Evolutionary conservation across 2,113 vertebrate genomes (phyloP), one percentile per base, ranked within the genome.

Genomic region (Galemys pyrenaicus): DNA sequence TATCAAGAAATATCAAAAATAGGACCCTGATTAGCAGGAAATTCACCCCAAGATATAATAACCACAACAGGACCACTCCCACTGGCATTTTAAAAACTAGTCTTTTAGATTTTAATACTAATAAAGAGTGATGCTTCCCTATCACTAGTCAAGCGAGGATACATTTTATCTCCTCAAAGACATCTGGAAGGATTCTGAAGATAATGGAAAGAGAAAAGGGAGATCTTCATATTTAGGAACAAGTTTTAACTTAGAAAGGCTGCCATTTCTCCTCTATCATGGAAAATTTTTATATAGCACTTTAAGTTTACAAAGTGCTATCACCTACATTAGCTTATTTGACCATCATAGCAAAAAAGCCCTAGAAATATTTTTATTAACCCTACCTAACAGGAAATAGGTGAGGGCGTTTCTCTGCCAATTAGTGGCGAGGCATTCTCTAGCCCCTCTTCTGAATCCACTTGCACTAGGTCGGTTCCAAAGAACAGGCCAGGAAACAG

Each of bases 51-150:
- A 87, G 26, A 58, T 80, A 82, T 2, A 75, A 49, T 30, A 51
- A 88, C 37, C 12, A 78, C n/a, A 95, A 83, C 3, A 67, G 35
- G 8, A 17, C 39, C 89, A 80, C 87, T n/a, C 56, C 26, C 24
- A 70, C 7, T 22, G 37, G 19, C 41, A 88, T 87, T 93, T 94
- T 37, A 8, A 93, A 92, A 84, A 44, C 30, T 60, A 93, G 60
- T 87, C 44, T 46, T 10, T 87, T 73, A 88, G 32, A 37, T 65
- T 77, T 73, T 65, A 65, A 49, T 17, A 65, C 17, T 51, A 88
- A 70, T 68, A 71, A 94, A 85, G 28, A 73, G 8, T 13, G 51
- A 62, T 73, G 39, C 17, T 86, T 94, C 54, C 49, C 73, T 91
- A 30, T 86, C 32, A 22, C 49, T 73, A 79, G 58, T 56, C 65